Evolutionary conservation across 2,113 vertebrate species (phyloP), one percentile per base, ranked within the genome.

Genomic region (Xiphophorus couchianus): DNA sequence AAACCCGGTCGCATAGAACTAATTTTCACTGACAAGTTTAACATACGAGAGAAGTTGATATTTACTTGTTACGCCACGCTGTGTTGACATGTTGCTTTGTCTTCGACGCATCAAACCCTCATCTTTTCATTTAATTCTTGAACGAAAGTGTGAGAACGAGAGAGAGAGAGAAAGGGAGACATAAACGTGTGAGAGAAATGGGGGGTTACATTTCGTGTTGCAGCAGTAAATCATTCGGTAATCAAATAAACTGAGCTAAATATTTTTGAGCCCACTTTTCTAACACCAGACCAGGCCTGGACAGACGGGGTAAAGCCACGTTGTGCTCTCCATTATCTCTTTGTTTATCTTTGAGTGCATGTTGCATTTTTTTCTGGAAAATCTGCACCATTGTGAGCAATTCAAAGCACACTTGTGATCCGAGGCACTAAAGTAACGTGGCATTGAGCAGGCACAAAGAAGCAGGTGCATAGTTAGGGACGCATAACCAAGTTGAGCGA

Each of bases 401-500:
- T n/a, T 54, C 22, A 19, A 54, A 22, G 22, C 19, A 25, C 2
- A 11, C 2, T 37, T 37, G 2, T 11, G 7, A 54, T 8, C 22
- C 7, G 9, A 3, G 2, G 51, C 7, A 58, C 51, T 7, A 5
- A 54, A 54, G 51, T 54, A 54, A 54, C 25, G 51, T 22, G 51
- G 51, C 19, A 25, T 10, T 58, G 51, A 19, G 44, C 44, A 48
- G 4, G 44, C 44, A 48, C 44, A 48, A 48, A 19, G 44, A 48
- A 63, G 15, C 15, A 31, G 62, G 30, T 31, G 62, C n/a, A 31
- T 62, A 29, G 27, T 62, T 58, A 73, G 63, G 31, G 58, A 69
- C 67, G 72, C 29, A 58, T 75, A 35, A 81, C 72, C 76, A 51
- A 74, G 58, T 39, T 73, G 72, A 74, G 63, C 27, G 72, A 74